phyloP scores from a whole-genome alignment of 2,888 invertebrate species.

The Leptopilina drosophilae region DNA sequence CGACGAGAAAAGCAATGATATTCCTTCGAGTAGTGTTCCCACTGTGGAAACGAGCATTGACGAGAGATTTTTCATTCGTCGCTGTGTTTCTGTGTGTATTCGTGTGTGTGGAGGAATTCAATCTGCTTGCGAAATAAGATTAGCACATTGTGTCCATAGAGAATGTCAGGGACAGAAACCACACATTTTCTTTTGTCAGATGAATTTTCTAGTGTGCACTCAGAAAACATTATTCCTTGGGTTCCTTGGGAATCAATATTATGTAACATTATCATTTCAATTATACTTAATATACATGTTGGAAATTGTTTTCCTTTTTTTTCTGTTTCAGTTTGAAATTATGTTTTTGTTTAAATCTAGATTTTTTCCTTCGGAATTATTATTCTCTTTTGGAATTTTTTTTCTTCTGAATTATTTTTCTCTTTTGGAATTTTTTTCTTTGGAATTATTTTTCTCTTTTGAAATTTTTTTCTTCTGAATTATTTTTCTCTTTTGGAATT shows the following conservation, averaged over 20 bases:
- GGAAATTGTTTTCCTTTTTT: background rate
- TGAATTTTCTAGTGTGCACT: background rate
- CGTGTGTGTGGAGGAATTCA: conserved; percentile 9
- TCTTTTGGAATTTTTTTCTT: no score
- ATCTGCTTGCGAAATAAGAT: conserved; percentile 34
- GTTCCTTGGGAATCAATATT: conserved; percentile 15
- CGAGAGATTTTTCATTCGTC: conserved; percentile 33
- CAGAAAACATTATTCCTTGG: background rate
- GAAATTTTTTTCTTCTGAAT: no score
- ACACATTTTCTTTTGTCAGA: conserved; percentile 25
- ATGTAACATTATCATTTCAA: conserved; percentile 8
- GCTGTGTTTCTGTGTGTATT: background rate
- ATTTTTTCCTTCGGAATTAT: no score
- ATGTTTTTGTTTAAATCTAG: no score
- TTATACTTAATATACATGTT: background rate
- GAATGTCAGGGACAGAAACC: conserved; percentile 31
- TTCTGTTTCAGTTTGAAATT: no score
- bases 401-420: no score
- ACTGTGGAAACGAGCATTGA: conserved; percentile 18
- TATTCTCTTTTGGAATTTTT: no score
- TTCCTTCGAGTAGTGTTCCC: conserved; percentile 15
- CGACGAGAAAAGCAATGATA: conserved; percentile 5
- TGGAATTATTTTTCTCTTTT: no score
- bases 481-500: no score
- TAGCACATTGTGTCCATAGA: conserved; percentile 31